phyloP scores from a whole-genome alignment of 2,113 vertebrate species.

The Hyaena hyaena region DNA sequence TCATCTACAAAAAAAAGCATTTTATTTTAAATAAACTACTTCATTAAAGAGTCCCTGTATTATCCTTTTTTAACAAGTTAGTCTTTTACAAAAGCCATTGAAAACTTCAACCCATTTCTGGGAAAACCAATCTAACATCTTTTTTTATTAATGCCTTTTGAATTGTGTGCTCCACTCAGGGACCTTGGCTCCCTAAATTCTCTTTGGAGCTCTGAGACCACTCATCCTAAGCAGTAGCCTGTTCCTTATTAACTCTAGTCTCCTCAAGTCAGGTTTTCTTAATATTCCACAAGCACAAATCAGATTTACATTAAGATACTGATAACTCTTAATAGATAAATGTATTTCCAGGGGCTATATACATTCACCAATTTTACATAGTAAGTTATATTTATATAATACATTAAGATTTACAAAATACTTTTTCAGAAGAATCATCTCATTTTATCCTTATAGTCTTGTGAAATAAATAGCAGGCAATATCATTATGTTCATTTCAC shows the following conservation, averaged over 20 bases:
- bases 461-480: not conserved
- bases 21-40: not conserved
- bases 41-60: not conserved
- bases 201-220: not conserved
- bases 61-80: not conserved
- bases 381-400: constrained; percentile 8
- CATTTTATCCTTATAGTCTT: not conserved
- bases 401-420: not conserved
- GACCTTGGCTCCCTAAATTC: not conserved
- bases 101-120: not conserved
- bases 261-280: not conserved
- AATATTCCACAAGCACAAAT: not conserved
- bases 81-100: not conserved
- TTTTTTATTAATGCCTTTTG: not conserved
- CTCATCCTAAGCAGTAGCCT: not conserved
- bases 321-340: not conserved
- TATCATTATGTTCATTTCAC: constrained; percentile 20
- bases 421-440: not conserved
- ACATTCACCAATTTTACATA: not conserved
- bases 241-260: not conserved
- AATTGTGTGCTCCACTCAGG: not conserved
- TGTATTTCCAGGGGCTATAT: not conserved
- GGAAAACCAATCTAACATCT: not conserved
- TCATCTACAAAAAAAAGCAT: not conserved
- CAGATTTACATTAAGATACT: not conserved